These are phyloP conservation scores for Gymnocypris eckloni DNA, from an alignment of 2,797 vertebrate genomes.

Conservation along the genomic window DNA sequence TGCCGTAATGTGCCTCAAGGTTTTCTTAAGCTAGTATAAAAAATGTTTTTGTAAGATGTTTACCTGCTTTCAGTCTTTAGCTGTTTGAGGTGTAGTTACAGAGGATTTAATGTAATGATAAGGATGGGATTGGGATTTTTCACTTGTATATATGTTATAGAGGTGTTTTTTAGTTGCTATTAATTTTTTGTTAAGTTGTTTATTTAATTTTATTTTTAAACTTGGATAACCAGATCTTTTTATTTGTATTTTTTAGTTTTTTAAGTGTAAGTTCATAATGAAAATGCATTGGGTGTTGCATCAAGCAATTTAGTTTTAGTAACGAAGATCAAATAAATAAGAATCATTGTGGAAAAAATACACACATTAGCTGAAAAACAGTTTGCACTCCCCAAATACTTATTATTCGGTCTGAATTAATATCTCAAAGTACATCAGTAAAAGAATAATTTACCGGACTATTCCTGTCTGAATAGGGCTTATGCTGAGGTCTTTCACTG, in stretches of 20 bases:
- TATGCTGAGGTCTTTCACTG: not conserved
- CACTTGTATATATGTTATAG: not conserved
- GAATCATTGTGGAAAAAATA: not conserved
- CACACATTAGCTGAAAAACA: not conserved
- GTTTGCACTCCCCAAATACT: not conserved
- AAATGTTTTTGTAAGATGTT: not conserved
- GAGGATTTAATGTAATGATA: not conserved
- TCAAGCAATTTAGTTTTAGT: not conserved
- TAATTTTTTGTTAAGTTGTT: not conserved
- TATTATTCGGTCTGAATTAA: not conserved
- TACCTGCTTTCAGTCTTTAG: slow-evolving; percentile 2
- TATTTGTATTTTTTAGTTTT: not conserved
- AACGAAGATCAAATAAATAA: not conserved
- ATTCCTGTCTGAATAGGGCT: not conserved
- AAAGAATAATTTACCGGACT: not conserved
- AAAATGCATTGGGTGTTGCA: not conserved
- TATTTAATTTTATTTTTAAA: not conserved
- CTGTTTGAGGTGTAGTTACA: not conserved
- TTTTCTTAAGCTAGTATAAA: not conserved
- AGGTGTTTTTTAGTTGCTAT: not conserved
- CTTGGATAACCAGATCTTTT: not conserved
- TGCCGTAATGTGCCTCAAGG: slow-evolving; percentile 29
- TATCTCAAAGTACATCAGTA: not conserved
- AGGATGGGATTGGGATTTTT: not conserved
- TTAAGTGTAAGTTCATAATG: not conserved